Conservation (phyloP, 2,797 vertebrate genomes). For the Phrynocephalus forsythii region DNA sequence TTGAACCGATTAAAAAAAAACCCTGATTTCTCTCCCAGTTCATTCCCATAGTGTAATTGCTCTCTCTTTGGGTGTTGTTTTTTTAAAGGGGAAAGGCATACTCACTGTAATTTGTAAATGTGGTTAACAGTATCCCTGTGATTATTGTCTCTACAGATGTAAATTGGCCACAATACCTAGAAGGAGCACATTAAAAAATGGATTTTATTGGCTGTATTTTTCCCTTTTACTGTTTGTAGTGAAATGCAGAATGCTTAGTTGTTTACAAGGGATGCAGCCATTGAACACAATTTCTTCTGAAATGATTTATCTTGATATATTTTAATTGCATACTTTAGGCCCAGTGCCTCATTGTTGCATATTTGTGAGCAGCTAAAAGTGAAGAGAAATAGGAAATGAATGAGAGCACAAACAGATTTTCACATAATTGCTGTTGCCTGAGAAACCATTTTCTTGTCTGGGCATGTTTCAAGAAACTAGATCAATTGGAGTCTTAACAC, state of each 20-base stretch:
- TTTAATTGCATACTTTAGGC: slow-evolving; percentile 64
- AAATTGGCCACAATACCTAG: slow-evolving; percentile 19
- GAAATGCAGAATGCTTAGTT: slow-evolving; percentile 17
- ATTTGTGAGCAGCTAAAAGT: slow-evolving; percentile 74
- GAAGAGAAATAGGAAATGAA: slow-evolving; percentile 62
- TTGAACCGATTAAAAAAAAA: no score
- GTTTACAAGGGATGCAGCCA: slow-evolving; percentile 43
- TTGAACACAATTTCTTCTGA: slow-evolving; percentile 45
- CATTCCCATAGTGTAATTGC: not conserved
- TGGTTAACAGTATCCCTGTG: slow-evolving; percentile 25
- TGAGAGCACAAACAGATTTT: slow-evolving; percentile 66
- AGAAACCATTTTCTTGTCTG: slow-evolving; percentile 81
- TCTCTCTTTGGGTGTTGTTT: not conserved
- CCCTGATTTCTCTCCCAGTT: no score
- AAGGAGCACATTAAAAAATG: slow-evolving; percentile 13
- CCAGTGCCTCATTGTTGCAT: slow-evolving; percentile 67
- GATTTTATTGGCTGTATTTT: slow-evolving; percentile 34
- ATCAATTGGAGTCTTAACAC: slow-evolving; percentile 65
- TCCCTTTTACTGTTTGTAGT: slow-evolving; percentile 28
- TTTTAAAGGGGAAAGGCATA: not conserved
- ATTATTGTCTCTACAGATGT: slow-evolving; percentile 25
- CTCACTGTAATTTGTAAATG: not conserved
- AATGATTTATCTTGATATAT: slow-evolving; percentile 67
- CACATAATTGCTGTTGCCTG: slow-evolving; percentile 77
- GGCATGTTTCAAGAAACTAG: slow-evolving; percentile 70